These are phyloP conservation scores for Tangara arthus DNA, from an alignment of 2,797 vertebrate species.

Conservation along the genomic window DNA sequence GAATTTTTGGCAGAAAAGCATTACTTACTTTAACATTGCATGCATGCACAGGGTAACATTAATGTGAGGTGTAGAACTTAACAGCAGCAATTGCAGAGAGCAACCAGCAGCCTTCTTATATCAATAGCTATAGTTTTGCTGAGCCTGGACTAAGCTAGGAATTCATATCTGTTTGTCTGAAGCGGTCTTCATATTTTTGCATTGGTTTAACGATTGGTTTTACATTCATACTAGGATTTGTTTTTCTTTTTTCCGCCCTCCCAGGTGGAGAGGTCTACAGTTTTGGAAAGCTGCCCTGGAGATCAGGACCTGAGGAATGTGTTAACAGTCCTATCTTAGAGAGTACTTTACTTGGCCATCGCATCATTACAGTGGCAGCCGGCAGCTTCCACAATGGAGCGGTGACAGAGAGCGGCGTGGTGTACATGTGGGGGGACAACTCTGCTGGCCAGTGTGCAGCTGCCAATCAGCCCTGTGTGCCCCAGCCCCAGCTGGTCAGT, in stretches of 20 bases:
- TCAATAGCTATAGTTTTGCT: neutral
- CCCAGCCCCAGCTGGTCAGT: slow-evolving; percentile 84
- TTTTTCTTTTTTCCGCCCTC: neutral
- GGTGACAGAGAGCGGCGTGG: slow-evolving; percentile 85
- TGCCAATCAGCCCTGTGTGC: slow-evolving; percentile 77
- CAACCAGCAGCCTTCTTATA: neutral
- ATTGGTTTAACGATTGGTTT: neutral
- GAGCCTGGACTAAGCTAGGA: neutral
- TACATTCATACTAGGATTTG: neutral
- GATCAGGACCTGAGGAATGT: slow-evolving; percentile 60
- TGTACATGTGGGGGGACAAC: slow-evolving; percentile 97
- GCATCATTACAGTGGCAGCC: slow-evolving; percentile 83
- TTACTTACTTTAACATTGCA: neutral
- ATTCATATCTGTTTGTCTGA: neutral
- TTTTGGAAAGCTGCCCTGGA: slow-evolving; percentile 89
- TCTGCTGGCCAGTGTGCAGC: slow-evolving; percentile 88
- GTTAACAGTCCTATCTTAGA: slow-evolving; percentile 79
- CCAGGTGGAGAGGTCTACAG: slow-evolving; percentile 92
- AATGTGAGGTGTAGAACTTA: neutral
- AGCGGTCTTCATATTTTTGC: neutral
- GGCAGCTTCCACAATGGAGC: slow-evolving; percentile 91
- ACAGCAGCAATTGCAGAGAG: neutral
- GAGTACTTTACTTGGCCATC: slow-evolving; percentile 82
- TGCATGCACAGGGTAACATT: fast-evolving
- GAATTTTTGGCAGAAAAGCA: neutral